Percentiles rank a stretch among this genome's conserved stretches.
Evolutionary conservation across 1,140 invertebrate species (phyloP).

Genomic region (Sitophilus oryzae): DNA sequence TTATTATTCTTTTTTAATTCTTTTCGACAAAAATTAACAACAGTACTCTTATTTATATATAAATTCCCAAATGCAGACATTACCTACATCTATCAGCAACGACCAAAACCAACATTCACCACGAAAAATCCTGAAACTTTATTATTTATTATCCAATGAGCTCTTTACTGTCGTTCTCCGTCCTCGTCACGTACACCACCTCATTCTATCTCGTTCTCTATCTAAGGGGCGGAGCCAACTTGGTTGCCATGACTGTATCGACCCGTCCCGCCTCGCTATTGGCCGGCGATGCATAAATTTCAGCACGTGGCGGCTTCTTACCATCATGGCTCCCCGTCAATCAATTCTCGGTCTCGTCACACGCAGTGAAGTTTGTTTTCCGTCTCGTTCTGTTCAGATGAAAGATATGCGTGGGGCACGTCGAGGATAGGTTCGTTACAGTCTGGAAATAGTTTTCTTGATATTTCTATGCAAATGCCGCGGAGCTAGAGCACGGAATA

Average conservation of each 20-base stretch:
- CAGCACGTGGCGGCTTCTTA: slow-evolving; percentile 35
- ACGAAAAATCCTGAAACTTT: slow-evolving; percentile 43
- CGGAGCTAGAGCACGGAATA: too few species aligned
- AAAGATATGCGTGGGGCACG: slow-evolving; percentile 10
- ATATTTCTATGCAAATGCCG: slow-evolving; percentile 24
- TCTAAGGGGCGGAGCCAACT: slow-evolving; percentile 27
- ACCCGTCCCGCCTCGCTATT: slow-evolving; percentile 28
- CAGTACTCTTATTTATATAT: background rate
- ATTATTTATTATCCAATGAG: slow-evolving; percentile 45
- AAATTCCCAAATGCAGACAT: slow-evolving; percentile 32
- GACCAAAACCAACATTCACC: slow-evolving; percentile 40
- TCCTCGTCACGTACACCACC: slow-evolving; percentile 28
- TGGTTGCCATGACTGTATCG: slow-evolving; percentile 44
- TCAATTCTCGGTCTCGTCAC: slow-evolving; percentile 18
- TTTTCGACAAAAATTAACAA: too few species aligned
- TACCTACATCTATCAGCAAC: slow-evolving; percentile 45
- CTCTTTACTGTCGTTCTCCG: slow-evolving; percentile 33
- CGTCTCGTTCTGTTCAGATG: slow-evolving; percentile 7
- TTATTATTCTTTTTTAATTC: too few species aligned
- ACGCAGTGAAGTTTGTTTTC: slow-evolving; percentile 22
- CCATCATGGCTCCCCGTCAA: slow-evolving; percentile 38
- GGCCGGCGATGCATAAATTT: slow-evolving; percentile 27
- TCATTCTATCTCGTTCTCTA: slow-evolving; percentile 15
- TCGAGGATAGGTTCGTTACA: slow-evolving; percentile 15
- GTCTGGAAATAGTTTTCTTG: slow-evolving; percentile 16